Percentiles rank a stretch among this genome's conserved stretches.
Conservation (phyloP, 2,797 vertebrate genomes). For the Esox masquinongy region DNA sequence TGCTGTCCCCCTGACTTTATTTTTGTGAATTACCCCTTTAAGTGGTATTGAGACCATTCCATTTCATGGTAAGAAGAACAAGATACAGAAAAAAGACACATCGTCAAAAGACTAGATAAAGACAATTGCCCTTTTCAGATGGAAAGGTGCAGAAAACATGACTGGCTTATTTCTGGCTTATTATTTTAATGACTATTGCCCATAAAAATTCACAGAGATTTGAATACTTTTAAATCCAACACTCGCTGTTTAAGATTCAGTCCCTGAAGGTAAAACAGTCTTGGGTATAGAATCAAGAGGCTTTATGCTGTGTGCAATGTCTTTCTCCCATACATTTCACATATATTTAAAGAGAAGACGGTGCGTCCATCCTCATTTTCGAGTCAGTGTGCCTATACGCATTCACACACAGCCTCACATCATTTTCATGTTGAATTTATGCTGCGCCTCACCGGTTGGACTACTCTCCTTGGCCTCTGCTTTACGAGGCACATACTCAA, state of each 20-base stretch:
- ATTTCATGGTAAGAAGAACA: conserved; percentile 71
- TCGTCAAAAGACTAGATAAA: conserved; percentile 68
- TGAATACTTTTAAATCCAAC: conserved; percentile 69
- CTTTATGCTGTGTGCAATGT: conserved; percentile 61
- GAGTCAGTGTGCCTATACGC: conserved; percentile 44
- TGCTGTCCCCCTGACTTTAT: not conserved
- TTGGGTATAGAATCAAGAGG: conserved; percentile 63
- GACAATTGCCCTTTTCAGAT: conserved; percentile 62
- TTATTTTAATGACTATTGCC: conserved; percentile 63
- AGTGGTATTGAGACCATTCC: conserved; percentile 64
- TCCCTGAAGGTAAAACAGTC: conserved; percentile 63
- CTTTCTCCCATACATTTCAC: conserved; percentile 57
- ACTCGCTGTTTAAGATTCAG: conserved; percentile 77
- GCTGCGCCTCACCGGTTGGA: conserved; percentile 81
- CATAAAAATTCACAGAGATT: conserved; percentile 89
- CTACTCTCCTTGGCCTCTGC: conserved; percentile 86
- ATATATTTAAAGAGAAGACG: conserved; percentile 58
- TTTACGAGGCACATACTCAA: conserved; percentile 95
- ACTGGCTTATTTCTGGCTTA: conserved; percentile 55
- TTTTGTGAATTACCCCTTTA: conserved; percentile 6
- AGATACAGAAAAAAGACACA: conserved; percentile 73
- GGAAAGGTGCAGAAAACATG: conserved; percentile 59
- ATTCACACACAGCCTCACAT: conserved; percentile 73
- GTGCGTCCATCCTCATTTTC: conserved; percentile 42
- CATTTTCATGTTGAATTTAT: conserved; percentile 99